Conservation (phyloP, 1,140 invertebrate species). For the Drosophila elegans region DNA sequence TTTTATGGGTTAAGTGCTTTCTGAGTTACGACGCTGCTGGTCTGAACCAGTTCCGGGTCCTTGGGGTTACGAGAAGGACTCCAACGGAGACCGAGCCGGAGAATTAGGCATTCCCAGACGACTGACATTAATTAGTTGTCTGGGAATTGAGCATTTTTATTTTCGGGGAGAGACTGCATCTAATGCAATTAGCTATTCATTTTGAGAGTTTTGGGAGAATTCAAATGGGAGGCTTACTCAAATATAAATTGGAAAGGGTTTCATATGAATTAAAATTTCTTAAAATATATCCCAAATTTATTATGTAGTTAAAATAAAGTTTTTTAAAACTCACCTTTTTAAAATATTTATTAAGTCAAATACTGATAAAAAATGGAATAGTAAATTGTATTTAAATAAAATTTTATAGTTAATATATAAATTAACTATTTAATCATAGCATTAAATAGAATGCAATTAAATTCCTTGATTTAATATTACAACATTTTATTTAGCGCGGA, state of each 20-base stretch:
- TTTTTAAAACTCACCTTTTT: no score
- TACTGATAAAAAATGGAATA: no score
- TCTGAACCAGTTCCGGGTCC: slow-evolving; percentile 24
- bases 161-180: background rate
- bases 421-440: background rate
- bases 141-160: slow-evolving; percentile 47
- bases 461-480: no score
- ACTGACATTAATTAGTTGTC: slow-evolving; percentile 73
- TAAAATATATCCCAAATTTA: no score
- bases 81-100: background rate
- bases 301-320: no score
- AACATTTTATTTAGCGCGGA: no score
- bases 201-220: slow-evolving; percentile 1
- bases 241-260: background rate
- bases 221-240: background rate
- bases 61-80: slow-evolving; percentile 42
- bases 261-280: background rate
- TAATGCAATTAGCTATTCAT: slow-evolving; percentile 23
- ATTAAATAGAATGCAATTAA: no score
- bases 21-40: slow-evolving; percentile 65
- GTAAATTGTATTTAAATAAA: no score
- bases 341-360: no score
- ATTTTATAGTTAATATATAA: no score
- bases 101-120: slow-evolving; percentile 44
- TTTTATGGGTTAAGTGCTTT: slow-evolving; percentile 85